A percentile compares a stretch with the other conserved stretches of the same genome.
These are phyloP conservation scores for Eupithecia pulchellata DNA, from an alignment of 2,888 invertebrate species.

Conservation along the genomic window DNA sequence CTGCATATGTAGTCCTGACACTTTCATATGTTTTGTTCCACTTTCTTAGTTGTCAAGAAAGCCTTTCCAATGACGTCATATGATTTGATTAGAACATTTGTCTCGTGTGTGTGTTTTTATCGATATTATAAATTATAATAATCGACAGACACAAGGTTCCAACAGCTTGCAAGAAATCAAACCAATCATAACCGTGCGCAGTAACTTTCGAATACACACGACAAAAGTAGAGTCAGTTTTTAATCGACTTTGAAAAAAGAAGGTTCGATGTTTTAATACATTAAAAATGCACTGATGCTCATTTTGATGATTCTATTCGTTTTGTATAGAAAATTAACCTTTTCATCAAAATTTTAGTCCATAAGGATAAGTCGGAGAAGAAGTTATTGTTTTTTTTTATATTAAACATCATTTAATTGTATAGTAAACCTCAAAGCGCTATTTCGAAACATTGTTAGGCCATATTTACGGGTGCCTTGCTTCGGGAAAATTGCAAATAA, in stretches of 20 bases:
- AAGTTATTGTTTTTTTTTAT: too few relatives aligned
- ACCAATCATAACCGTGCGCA: background rate
- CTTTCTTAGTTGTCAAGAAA: conserved; percentile 18
- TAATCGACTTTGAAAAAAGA: too few relatives aligned
- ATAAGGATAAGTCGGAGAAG: too few relatives aligned
- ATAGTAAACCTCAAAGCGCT: too few relatives aligned
- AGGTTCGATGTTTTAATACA: too few relatives aligned
- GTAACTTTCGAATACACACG: background rate
- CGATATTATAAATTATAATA: background rate
- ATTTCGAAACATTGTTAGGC: background rate
- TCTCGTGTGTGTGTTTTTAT: background rate
- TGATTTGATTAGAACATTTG: background rate
- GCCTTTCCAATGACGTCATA: conserved; percentile 21
- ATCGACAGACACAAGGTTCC: background rate
- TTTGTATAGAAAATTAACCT: too few relatives aligned
- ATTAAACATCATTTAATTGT: too few relatives aligned
- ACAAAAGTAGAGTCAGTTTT: too few relatives aligned
- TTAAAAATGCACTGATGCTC: too few relatives aligned
- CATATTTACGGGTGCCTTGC: background rate
- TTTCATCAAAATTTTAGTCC: too few relatives aligned
- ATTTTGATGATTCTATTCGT: too few relatives aligned
- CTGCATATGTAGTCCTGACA: background rate
- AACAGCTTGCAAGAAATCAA: background rate
- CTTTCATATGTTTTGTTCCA: conserved; percentile 32
- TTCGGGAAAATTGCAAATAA: background rate